Evolutionary conservation across 2,888 invertebrate genomes (phyloP).

Genomic region (Timema cristinae): DNA sequence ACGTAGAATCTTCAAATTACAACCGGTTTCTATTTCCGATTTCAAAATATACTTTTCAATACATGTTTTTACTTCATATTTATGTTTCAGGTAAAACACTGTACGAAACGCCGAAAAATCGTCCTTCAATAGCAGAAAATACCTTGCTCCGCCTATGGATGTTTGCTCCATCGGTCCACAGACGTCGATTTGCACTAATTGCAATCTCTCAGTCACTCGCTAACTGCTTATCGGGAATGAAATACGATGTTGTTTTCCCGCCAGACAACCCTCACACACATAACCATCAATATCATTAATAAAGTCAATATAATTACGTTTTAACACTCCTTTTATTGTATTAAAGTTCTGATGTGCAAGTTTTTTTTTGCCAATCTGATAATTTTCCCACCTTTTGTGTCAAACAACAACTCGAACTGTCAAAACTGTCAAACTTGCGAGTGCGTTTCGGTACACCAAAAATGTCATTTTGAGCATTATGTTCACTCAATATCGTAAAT

Average conservation of each 20-base stretch:
- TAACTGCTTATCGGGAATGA: background rate
- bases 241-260: background rate
- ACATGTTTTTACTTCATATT: background rate
- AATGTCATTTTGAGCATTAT: too few species aligned
- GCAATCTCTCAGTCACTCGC: background rate
- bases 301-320: background rate
- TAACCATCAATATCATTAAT: background rate
- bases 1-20: background rate
- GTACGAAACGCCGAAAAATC: background rate
- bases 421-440: background rate
- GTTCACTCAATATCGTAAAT: too few species aligned
- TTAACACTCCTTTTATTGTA: background rate
- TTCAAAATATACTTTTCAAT: background rate
- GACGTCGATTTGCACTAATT: background rate
- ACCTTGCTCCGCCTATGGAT: background rate
- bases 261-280: background rate
- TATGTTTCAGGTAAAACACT: background rate
- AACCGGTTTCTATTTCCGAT: background rate
- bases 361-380: background rate
- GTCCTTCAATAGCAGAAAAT: conserved; percentile 3
- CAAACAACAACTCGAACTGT: background rate
- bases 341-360: background rate
- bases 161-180: background rate
- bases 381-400: background rate
- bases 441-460: too few species aligned